Evolutionary conservation across 2,888 invertebrate genomes (phyloP).

Genomic region (Drosophila affinis): DNA sequence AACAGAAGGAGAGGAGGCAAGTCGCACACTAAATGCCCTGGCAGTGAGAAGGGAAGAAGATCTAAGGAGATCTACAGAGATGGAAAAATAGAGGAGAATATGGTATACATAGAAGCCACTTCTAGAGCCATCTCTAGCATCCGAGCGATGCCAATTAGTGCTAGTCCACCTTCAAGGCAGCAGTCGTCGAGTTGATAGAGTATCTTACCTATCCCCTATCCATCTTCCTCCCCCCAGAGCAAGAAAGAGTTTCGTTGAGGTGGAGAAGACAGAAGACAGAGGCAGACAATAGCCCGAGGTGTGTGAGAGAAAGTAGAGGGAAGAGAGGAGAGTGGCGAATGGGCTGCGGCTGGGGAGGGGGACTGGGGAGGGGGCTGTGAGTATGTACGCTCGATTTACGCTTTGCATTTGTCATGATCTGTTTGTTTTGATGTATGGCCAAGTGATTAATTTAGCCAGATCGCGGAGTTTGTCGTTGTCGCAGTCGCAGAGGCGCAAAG

Average conservation of each 20-base stretch:
- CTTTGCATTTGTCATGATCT: constrained; percentile 76
- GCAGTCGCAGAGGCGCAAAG: neutral
- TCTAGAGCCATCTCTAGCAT: too few species aligned
- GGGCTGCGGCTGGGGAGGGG: constrained; percentile 2
- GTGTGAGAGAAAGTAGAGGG: too few species aligned
- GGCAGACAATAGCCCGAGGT: constrained; percentile 19
- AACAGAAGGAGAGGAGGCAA: neutral
- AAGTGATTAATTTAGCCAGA: constrained; percentile 65
- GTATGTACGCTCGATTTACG: constrained; percentile 54
- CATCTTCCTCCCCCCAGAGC: too few species aligned
- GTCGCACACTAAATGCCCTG: constrained; percentile 8
- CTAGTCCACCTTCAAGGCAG: too few species aligned
- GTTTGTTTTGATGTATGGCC: constrained; percentile 71
- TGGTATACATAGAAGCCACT: too few species aligned
- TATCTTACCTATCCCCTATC: too few species aligned
- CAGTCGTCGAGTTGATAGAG: too few species aligned
- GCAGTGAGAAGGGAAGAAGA: neutral
- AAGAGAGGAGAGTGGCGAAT: neutral
- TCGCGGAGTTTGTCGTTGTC: constrained; percentile 28
- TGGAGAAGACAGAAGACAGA: too few species aligned
- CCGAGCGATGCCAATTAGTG: too few species aligned
- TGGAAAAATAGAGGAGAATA: too few species aligned
- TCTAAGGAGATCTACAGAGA: neutral
- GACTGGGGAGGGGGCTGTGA: neutral
- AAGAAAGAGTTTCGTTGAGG: too few species aligned